Conservation (phyloP, 2,797 vertebrate species). For the Pristis pectinata region DNA sequence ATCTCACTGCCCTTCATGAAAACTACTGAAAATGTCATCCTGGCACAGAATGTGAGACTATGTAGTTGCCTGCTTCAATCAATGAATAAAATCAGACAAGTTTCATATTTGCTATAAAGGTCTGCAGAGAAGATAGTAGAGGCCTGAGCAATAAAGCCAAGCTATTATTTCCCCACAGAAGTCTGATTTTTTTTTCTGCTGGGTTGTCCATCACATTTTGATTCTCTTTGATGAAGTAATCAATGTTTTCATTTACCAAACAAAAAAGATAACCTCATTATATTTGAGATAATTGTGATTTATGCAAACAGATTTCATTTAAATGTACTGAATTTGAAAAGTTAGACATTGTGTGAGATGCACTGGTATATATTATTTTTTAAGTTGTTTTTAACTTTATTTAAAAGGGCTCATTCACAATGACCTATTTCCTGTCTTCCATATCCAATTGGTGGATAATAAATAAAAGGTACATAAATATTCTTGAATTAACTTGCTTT, state of each 20-base stretch:
- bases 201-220: background rate
- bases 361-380: background rate
- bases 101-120: background rate
- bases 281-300: background rate
- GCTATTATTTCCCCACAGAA: background rate
- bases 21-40: slow-evolving; percentile 4
- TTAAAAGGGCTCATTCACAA: background rate
- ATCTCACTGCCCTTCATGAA: background rate
- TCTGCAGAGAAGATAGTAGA: background rate
- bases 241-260: background rate
- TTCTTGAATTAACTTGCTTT: background rate
- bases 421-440: background rate
- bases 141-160: background rate
- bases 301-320: background rate
- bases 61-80: background rate
- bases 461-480: background rate
- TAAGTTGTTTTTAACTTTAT: background rate
- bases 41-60: background rate
- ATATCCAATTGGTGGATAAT: background rate
- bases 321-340: background rate
- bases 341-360: background rate
- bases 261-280: background rate
- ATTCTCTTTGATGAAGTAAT: background rate
- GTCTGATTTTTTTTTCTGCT: background rate
- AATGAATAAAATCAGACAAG: background rate